Base-by-base conservation (phyloP, 1,140 invertebrate species). In the Cotesia vestalis region DNA sequence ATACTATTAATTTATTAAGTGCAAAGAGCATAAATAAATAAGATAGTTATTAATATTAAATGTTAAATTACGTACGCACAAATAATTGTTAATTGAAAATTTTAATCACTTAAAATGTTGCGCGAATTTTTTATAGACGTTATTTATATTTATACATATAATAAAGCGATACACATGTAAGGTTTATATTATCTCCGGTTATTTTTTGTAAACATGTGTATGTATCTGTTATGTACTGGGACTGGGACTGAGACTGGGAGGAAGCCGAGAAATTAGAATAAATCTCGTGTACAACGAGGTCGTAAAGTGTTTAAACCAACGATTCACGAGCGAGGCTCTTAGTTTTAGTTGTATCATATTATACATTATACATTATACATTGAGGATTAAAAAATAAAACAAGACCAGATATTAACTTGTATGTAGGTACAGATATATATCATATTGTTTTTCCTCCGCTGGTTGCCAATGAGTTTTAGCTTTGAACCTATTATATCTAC, bases 271-370 rank as follows among this genome's bases (percentile, higher is more conserved):
- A 71, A 74, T 73, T 70, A 74, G 71, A 77, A 77, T 77, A 75
- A 75, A 77, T 77, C 73, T 75, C 64, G 20, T 70, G 73, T 73
- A 69, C 74, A 77, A 75, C 67, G 72, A 75, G 76, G 69, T 75
- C 76, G 69, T 77, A 77, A 77, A 73, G 71, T 60, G 59, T 69
- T 60, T 17, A 67, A 71, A 70, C 70, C 40, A 74, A 67, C 61
- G 64, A 69, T 59, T 46, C 35, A 46, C 52, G 53, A 62, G 59
- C 11, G 66, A 72, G 46, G 69, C 62, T 55, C 68, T 17, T 57
- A 35, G 40, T 14, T 53, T 60, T 60, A 55, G 46, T 6, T n/a
- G 12, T 11, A 51, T 67, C 34, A 57, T 66, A 52, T 38, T 38
- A 57, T 27, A 27, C 27, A 27, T 38, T 38, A 57, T 27, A 27